Percentiles rank a stretch among this genome's conserved stretches.
These are phyloP conservation scores for Alentia gelatinosa DNA, from an alignment of 2,888 invertebrate genomes.

Conservation along the genomic window DNA sequence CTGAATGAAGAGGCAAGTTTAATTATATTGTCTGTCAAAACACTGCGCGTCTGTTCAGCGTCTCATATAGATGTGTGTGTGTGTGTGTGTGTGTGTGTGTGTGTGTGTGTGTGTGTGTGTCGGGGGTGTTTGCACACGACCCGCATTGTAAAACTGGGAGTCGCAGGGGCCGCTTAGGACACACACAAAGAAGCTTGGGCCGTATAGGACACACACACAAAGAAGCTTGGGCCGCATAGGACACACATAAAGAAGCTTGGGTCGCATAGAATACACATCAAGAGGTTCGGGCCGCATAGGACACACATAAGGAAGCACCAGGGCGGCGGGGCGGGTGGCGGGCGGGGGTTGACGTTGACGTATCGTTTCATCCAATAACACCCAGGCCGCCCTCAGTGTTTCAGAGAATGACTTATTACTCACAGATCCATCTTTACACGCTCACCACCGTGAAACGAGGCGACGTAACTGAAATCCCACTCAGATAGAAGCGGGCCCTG, in stretches of 20 bases:
- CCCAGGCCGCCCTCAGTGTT: not conserved
- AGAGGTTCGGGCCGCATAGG: too few species aligned
- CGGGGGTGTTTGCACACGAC: not conserved
- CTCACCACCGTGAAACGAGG: not conserved
- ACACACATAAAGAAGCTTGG: too few species aligned
- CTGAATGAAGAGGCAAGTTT: not conserved
- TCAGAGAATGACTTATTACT: not conserved
- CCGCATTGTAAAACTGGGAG: too few species aligned
- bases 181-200: too few species aligned
- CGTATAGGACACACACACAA: too few species aligned
- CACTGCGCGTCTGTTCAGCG: not conserved
- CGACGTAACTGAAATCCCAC: not conserved
- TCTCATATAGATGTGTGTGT: not conserved
- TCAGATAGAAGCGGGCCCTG: not conserved
- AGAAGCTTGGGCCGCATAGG: too few species aligned
- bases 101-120: not conserved
- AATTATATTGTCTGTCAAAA: not conserved
- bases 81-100: not conserved
- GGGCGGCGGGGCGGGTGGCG: not conserved
- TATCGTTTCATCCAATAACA: slow-evolving; percentile 1
- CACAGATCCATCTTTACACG: not conserved
- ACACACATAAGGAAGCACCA: too few species aligned
- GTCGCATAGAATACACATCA: too few species aligned
- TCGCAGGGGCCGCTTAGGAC: too few species aligned
- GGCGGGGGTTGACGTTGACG: not conserved